phyloP scores from a whole-genome alignment of 1,140 invertebrate species.

The Apis laboriosa region DNA sequence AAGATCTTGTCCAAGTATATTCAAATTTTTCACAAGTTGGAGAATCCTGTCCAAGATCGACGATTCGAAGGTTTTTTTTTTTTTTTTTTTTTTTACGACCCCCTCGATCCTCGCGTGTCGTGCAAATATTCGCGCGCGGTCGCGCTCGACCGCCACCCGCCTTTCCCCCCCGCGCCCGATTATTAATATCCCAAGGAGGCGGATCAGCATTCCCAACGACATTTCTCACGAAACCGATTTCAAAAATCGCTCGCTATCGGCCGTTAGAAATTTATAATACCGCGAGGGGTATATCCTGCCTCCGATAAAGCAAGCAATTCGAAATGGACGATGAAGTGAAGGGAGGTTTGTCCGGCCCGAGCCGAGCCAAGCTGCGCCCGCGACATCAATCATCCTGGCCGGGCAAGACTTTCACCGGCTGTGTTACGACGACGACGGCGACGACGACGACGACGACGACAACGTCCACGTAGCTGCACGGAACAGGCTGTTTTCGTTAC shows the following conservation, averaged over 20 bases:
- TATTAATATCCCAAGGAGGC: constrained; percentile 48
- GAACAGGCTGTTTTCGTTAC: not conserved
- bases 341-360: constrained; percentile 58
- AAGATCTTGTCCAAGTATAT: too few species aligned
- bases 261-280: constrained; percentile 48
- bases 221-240: constrained; percentile 35
- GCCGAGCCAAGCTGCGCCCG: constrained; percentile 45
- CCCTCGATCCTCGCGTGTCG: not conserved
- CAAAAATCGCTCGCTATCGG: constrained; percentile 40
- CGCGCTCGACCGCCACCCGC: constrained; percentile 2
- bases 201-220: constrained; percentile 45
- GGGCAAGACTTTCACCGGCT: constrained; percentile 61
- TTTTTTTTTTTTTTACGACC: not conserved
- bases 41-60: too few species aligned
- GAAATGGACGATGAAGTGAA: constrained; percentile 58
- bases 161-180: constrained; percentile 20
- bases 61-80: too few species aligned
- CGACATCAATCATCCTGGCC: constrained; percentile 65
- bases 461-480: constrained; percentile 34
- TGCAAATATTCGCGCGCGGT: not conserved
- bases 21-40: too few species aligned
- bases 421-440: constrained; percentile 53
- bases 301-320: constrained; percentile 58
- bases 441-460: constrained; percentile 50
- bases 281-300: not conserved